Percentiles rank a stretch among this genome's conserved stretches.
Evolutionary conservation across 2,797 vertebrate genomes (phyloP).

Genomic region (Acrossocheilus wenchowensis): DNA sequence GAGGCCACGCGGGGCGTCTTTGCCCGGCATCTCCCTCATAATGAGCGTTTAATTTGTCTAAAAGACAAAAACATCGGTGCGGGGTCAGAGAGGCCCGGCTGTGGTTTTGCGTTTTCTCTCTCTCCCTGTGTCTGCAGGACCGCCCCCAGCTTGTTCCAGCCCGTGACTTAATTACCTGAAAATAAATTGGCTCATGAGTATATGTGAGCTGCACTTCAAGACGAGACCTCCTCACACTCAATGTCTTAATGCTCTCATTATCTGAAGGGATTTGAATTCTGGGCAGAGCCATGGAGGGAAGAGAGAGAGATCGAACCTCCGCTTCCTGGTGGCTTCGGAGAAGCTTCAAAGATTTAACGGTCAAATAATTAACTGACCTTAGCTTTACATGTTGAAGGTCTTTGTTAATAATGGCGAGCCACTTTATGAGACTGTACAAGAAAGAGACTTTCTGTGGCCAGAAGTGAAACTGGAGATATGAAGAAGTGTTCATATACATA

Average conservation of each 20-base stretch:
- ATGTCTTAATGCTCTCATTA: conserved; percentile 72
- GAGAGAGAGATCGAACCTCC: conserved; percentile 46
- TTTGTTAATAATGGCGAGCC: conserved; percentile 53
- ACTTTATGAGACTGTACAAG: conserved; percentile 47
- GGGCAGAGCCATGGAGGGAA: conserved; percentile 30
- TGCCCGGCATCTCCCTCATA: conserved; percentile 66
- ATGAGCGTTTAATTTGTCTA: conserved; percentile 73
- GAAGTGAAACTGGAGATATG: not conserved
- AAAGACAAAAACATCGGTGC: conserved; percentile 59
- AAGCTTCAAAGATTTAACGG: conserved; percentile 55
- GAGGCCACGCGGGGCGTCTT: conserved; percentile 65
- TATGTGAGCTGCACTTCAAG: conserved; percentile 68
- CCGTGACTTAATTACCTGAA: conserved; percentile 69
- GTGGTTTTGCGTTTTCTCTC: conserved; percentile 12
- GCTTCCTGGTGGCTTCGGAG: conserved; percentile 47
- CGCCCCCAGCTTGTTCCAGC: conserved; percentile 57
- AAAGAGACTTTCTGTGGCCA: conserved; percentile 25
- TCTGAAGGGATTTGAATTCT: conserved; percentile 66
- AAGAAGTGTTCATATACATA: conserved; percentile 1
- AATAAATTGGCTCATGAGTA: conserved; percentile 69
- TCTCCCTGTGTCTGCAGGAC: conserved; percentile 25
- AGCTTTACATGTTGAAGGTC: conserved; percentile 54
- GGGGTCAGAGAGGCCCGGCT: conserved; percentile 51
- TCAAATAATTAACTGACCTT: conserved; percentile 60
- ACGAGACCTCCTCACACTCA: conserved; percentile 65